These are phyloP conservation scores for Chauna torquata DNA, from an alignment of 2,113 vertebrate species.

Conservation along the genomic window DNA sequence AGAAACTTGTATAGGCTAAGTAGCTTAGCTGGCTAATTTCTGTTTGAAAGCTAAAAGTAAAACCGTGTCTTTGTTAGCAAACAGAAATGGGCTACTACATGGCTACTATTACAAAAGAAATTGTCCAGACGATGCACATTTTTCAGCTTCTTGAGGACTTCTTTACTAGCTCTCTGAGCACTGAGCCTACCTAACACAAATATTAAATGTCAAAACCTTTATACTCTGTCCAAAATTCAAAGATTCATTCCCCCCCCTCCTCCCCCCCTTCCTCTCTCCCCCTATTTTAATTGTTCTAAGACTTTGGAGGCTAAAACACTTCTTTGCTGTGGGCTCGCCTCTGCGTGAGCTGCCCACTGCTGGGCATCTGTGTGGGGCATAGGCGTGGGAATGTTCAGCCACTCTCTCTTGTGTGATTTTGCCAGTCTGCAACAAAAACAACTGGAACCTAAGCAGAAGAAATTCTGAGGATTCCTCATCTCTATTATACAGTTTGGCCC, in stretches of 20 bases:
- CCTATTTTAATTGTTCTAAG: neutral
- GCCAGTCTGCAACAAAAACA: neutral
- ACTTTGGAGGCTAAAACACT: neutral
- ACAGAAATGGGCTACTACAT: neutral
- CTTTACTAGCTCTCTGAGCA: neutral
- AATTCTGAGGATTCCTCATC: neutral
- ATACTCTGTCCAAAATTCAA: neutral
- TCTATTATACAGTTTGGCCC: neutral
- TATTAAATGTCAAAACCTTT: neutral
- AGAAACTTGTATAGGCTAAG: neutral
- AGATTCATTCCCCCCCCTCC: neutral
- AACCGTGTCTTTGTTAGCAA: neutral
- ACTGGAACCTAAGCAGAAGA: neutral
- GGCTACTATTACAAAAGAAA: neutral
- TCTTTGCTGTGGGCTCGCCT: neutral
- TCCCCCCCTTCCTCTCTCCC: accelerated
- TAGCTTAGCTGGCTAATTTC: neutral
- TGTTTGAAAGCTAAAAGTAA: neutral
- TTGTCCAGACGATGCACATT: neutral
- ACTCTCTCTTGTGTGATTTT: neutral
- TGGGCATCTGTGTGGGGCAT: neutral
- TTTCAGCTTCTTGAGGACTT: neutral
- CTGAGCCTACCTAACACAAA: neutral
- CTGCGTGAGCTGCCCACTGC: neutral
- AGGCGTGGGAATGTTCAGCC: neutral